phyloP scores from a whole-genome alignment of 2,797 vertebrate species.

The Sebastes wilsoni region DNA sequence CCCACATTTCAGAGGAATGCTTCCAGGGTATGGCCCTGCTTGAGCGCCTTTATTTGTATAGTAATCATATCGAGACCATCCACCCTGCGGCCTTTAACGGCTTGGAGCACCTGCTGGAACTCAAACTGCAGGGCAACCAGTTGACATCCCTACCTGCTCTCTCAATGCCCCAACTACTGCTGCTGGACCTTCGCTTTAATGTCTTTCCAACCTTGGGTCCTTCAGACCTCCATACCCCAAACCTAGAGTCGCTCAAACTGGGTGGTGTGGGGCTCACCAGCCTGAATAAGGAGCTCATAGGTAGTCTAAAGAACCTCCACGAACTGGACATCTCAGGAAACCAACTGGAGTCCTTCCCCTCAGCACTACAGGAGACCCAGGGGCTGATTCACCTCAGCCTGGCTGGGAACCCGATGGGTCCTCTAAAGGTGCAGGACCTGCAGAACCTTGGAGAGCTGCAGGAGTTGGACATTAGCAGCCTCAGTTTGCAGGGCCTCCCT shows the following conservation, averaged over 20 bases:
- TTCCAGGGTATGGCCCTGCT: conserved; percentile 89
- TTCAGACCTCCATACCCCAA: conserved; percentile 82
- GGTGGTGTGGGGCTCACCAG: conserved; percentile 87
- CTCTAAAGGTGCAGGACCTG: conserved; percentile 86
- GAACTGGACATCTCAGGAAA: conserved; percentile 93
- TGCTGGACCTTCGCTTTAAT: conserved; percentile 94
- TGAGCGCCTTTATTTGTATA: conserved; percentile 94
- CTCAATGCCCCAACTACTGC: conserved; percentile 86
- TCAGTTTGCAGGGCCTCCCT: conserved; percentile 90
- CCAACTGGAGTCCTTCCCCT: conserved; percentile 83
- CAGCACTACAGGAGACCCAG: conserved; percentile 78
- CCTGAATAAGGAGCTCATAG: conserved; percentile 87
- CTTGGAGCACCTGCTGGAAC: conserved; percentile 89
- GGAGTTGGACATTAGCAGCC: conserved; percentile 92
- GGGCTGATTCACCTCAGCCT: conserved; percentile 89
- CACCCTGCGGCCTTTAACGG: conserved; percentile 88
- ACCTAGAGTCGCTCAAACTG: conserved; percentile 90
- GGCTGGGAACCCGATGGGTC: conserved; percentile 88
- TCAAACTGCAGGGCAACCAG: conserved; percentile 93
- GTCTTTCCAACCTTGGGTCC: conserved; percentile 79
- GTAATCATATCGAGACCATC: conserved; percentile 89
- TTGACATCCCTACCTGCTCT: conserved; percentile 85
- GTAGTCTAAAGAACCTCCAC: conserved; percentile 88
- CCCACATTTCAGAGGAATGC: conserved; percentile 89
- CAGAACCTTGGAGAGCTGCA: conserved; percentile 84